Base-by-base conservation (phyloP, 2,888 invertebrate genomes). In the Gastrophysa polygoni region DNA sequence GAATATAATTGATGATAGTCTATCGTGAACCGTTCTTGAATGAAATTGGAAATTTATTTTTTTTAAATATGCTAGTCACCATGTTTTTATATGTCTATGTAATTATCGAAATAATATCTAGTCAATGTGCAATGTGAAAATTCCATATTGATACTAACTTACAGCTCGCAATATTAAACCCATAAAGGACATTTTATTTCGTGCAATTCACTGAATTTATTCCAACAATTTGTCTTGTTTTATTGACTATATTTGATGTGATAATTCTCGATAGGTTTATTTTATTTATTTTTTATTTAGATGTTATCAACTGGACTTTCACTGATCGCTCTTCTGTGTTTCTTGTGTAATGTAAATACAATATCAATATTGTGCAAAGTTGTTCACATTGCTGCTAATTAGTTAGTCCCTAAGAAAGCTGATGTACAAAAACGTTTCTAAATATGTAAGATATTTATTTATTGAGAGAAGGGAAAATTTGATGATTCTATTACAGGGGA, bases 391-490 rank as follows among this genome's bases (percentile, higher is more conserved):
- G 67, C 68, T 71, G 66, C 69, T 73, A 71, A 65, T 71, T 70
- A 68, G 57, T 63, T 58, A 57, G 24, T 56, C 50, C 57, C 55
- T 59, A 64, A 65, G 61, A 68, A 64, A 67, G 70, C 71, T 68
- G 69, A 73, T 75, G 77, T 77, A 77, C 77, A 77, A 77, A 75
- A 72, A 69, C 71, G 73, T 75, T 77, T 77, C 72, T 77, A 76
- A 73, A 68, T 61, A 72, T 73, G 73, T 72, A 70, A 74, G 73
- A 74, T 76, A 76, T 75, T 75, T 77, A 77, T 77, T 77, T 77
- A 77, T 77, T 74, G 72, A 68, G n/a, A n/a, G n/a, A 71, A 69
- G 72, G 46, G 43, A 46, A 63, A 69, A 68, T 65, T 67, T 64
- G 70, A 75, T 71, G 73, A 74, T 75, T 73, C 72, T 76, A 73